phyloP scores from a whole-genome alignment of 2,113 vertebrate genomes.

The Mustela nigripes region DNA sequence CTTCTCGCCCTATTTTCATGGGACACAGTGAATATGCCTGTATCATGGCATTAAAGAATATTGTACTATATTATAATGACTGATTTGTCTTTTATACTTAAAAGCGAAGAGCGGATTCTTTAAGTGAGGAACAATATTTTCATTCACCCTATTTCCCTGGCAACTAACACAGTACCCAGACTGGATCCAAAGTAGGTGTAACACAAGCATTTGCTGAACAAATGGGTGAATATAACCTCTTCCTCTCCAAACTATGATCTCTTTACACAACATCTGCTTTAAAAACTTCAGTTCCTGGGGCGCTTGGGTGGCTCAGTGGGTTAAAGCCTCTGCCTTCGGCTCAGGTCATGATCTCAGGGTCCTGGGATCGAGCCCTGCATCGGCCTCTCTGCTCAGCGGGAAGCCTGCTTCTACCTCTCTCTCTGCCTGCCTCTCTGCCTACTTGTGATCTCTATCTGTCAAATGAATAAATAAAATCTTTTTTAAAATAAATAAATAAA shows the following conservation, averaged over 20 bases:
- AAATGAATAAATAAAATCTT: no score
- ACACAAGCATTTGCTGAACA: constrained; percentile 35
- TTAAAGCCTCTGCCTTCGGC: no score
- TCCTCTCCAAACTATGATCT: neutral
- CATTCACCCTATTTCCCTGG: neutral
- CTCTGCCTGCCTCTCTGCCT: no score
- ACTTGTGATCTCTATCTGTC: no score
- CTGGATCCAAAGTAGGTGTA: neutral
- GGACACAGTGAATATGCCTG: neutral
- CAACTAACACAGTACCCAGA: neutral
- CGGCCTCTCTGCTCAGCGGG: no score
- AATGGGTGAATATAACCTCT: neutral
- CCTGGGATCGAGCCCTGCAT: no score
- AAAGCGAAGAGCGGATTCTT: neutral
- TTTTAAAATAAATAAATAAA: no score
- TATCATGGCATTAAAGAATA: neutral
- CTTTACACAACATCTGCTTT: constrained; percentile 2
- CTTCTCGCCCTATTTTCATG: neutral
- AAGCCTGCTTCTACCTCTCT: no score
- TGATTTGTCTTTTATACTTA: neutral
- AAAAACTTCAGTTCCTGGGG: neutral
- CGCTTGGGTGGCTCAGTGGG: no score
- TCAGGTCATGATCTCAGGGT: no score
- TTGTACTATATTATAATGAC: neutral
- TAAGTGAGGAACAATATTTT: neutral